Conservation (phyloP, 2,113 vertebrate genomes). For the Oreochromis aureus region DNA sequence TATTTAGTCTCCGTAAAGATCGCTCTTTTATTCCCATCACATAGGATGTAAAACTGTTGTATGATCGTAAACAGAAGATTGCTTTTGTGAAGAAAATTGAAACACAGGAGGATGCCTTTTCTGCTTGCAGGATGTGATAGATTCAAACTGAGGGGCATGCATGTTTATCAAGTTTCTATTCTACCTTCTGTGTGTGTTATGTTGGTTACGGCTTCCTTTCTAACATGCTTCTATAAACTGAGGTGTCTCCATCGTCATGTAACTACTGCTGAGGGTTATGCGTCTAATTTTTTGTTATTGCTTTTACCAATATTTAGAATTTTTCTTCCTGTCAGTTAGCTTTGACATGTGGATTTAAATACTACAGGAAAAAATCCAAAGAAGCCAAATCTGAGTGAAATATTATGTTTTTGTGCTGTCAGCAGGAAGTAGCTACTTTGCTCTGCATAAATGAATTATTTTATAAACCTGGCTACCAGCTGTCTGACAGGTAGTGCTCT, state of each 20-base stretch:
- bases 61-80: background rate
- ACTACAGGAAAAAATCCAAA: background rate
- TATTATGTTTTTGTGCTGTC: background rate
- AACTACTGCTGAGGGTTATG: background rate
- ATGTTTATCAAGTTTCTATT: background rate
- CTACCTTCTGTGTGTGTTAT: background rate
- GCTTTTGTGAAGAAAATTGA: background rate
- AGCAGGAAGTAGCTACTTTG: background rate
- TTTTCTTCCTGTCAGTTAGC: background rate
- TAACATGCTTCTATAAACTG: background rate
- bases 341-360: background rate
- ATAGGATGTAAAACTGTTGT: background rate
- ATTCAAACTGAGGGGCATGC: background rate
- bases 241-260: accelerated
- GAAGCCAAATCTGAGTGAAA: background rate
- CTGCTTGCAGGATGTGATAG: background rate
- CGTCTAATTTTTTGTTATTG: background rate
- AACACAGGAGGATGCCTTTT: background rate
- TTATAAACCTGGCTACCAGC: background rate
- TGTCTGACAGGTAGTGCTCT: background rate
- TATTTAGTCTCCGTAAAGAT: background rate
- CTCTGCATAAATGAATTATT: background rate
- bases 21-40: background rate
- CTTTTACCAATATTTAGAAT: background rate
- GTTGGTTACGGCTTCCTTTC: background rate